phyloP scores from a whole-genome alignment of 2,113 vertebrate genomes.

The Bubo scandiacus region DNA sequence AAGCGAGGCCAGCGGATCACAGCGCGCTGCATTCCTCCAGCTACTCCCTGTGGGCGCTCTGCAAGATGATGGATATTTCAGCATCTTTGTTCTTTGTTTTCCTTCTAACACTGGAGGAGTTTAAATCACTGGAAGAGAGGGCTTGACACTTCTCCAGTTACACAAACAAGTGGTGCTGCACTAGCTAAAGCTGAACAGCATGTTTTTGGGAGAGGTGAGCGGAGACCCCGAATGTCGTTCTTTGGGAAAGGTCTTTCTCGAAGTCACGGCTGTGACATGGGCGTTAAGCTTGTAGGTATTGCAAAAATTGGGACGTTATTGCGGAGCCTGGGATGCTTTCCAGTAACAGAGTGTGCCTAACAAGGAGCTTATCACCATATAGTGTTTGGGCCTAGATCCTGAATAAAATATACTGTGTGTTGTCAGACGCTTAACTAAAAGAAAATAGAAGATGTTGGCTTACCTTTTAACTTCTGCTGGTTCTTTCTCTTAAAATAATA shows the following conservation, averaged over 20 bases:
- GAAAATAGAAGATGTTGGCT: constrained; percentile 40
- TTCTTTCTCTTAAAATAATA: constrained; percentile 33
- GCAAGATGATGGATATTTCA: constrained; percentile 74
- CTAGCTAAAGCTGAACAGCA: not conserved
- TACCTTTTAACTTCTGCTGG: constrained; percentile 15
- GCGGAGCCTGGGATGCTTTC: not conserved
- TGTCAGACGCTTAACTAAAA: not conserved
- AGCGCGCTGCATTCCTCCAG: constrained; percentile 45
- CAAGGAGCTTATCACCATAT: not conserved
- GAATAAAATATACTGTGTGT: not conserved
- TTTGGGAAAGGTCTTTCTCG: not conserved
- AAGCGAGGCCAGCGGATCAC: constrained; percentile 25
- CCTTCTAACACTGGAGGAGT: constrained; percentile 59
- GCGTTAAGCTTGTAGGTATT: not conserved
- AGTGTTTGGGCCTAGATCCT: not conserved
- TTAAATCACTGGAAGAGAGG: constrained; percentile 72
- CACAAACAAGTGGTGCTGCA: constrained; percentile 56
- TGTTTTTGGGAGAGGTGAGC: constrained; percentile 30
- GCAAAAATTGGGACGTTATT: not conserved
- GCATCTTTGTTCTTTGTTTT: constrained; percentile 77
- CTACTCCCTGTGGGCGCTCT: constrained; percentile 44
- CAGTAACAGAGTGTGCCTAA: not conserved
- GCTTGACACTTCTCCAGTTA: constrained; percentile 62
- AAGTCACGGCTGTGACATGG: not conserved
- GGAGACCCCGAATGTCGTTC: not conserved